Percentiles rank a stretch among this genome's conserved stretches.
phyloP scores from a whole-genome alignment of 2,888 invertebrate genomes.

The Itoplectis maculator region DNA sequence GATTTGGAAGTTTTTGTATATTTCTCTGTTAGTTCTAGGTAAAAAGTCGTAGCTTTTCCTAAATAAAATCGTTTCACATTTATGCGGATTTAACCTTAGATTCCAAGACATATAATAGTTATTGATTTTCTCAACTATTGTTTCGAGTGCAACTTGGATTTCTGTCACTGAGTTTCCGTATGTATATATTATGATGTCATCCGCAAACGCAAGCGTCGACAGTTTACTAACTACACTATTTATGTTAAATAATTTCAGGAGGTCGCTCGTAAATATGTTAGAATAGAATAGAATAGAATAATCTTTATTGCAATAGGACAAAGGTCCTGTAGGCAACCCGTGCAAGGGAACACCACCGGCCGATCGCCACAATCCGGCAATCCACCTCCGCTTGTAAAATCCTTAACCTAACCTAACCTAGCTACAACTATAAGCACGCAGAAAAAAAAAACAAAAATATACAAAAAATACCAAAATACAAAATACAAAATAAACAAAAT shows the following conservation, averaged over 20 bases:
- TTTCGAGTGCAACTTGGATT: conserved; percentile 33
- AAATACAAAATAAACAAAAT: too few species aligned
- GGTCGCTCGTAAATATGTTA: conserved; percentile 63
- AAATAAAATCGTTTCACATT: conserved; percentile 66
- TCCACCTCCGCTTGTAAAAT: too few species aligned
- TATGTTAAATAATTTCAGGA: conserved; percentile 47
- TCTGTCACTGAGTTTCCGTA: background rate
- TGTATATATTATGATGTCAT: conserved; percentile 60
- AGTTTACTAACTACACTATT: conserved; percentile 9
- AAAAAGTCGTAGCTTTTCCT: background rate
- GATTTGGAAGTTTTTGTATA: background rate
- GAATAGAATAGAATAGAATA: too few species aligned
- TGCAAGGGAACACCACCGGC: too few species aligned
- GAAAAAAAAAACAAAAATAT: too few species aligned
- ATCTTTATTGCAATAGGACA: too few species aligned
- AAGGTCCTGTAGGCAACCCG: too few species aligned
- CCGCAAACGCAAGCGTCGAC: conserved; percentile 53
- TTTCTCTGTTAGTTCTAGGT: background rate
- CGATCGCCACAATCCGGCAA: too few species aligned
- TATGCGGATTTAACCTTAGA: conserved; percentile 50
- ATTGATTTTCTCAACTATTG: conserved; percentile 44
- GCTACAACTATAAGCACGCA: too few species aligned
- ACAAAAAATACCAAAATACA: too few species aligned
- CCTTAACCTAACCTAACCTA: too few species aligned
- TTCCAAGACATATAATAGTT: conserved; percentile 61